These are phyloP conservation scores for Taenioides sp. DNA, from an alignment of 2,797 vertebrate genomes.

Conservation along the genomic window DNA sequence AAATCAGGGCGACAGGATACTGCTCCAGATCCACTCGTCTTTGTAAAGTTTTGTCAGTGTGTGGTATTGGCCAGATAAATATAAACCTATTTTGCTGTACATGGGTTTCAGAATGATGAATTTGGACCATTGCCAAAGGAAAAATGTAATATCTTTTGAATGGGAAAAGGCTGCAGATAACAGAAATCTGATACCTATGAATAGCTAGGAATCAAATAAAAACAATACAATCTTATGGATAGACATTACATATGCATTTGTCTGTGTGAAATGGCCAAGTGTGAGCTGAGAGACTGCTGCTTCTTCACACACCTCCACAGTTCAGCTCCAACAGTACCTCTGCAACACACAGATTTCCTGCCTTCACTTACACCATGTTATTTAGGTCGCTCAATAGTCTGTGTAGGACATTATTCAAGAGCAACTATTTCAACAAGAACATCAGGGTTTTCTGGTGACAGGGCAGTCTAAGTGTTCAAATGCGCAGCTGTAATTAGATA, in stretches of 20 bases:
- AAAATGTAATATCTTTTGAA: too few species aligned
- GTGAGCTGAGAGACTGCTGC: slow-evolving; percentile 29
- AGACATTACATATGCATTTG: slow-evolving; percentile 29
- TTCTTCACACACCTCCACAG: slow-evolving; percentile 36
- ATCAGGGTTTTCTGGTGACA: background rate
- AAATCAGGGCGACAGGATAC: too few species aligned
- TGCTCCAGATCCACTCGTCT: too few species aligned
- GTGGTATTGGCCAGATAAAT: too few species aligned
- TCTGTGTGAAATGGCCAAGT: slow-evolving; percentile 38
- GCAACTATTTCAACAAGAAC: background rate
- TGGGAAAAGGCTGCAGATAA: too few species aligned
- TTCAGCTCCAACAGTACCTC: slow-evolving; percentile 38
- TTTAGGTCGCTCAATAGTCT: slow-evolving; percentile 17
- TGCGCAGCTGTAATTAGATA: background rate
- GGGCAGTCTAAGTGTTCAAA: background rate
- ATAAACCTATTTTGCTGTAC: too few species aligned
- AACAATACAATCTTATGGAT: background rate
- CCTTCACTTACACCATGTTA: slow-evolving; percentile 15
- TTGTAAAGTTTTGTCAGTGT: too few species aligned
- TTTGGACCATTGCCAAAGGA: too few species aligned
- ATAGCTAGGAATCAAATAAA: background rate
- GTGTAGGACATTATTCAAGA: slow-evolving; percentile 1
- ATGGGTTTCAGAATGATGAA: too few species aligned
- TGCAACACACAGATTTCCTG: slow-evolving; percentile 15
- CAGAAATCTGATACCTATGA: too few species aligned